phyloP scores from a whole-genome alignment of 1,140 invertebrate genomes.

The Portunus trituberculatus region DNA sequence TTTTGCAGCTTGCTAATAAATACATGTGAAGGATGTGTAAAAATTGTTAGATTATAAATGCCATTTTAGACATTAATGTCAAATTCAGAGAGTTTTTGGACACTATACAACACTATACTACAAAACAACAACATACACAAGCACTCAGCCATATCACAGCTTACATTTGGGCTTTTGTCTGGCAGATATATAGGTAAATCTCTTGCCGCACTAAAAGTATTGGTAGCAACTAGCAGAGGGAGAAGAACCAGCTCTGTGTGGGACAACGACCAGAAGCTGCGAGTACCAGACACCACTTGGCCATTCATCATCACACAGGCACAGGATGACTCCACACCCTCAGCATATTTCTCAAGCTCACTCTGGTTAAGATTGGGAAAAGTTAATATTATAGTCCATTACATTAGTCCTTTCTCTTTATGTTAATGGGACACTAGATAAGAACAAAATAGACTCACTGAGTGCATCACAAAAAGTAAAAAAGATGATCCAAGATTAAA shows the following conservation, averaged over 20 bases:
- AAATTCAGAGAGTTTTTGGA: not conserved
- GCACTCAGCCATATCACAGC: constrained; percentile 75
- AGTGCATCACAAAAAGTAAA: too few relatives aligned
- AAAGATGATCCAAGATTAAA: too few relatives aligned
- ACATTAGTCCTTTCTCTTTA: too few relatives aligned
- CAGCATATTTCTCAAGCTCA: constrained; percentile 88
- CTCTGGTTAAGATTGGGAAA: constrained; percentile 82
- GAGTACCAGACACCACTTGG: constrained; percentile 88
- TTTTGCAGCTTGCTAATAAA: too few relatives aligned
- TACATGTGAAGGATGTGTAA: too few relatives aligned
- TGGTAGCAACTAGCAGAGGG: constrained; percentile 84
- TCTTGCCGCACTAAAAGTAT: constrained; percentile 85
- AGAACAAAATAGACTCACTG: too few relatives aligned
- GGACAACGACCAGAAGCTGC: constrained; percentile 89
- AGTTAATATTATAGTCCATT: not conserved
- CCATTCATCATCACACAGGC: constrained; percentile 89
- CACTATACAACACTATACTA: not conserved
- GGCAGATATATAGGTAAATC: constrained; percentile 92
- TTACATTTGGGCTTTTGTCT: constrained; percentile 90
- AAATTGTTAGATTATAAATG: too few relatives aligned
- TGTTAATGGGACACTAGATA: too few relatives aligned
- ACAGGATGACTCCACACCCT: constrained; percentile 88
- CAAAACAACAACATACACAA: not conserved
- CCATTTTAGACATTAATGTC: too few relatives aligned
- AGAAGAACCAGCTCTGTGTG: constrained; percentile 88